Base-by-base conservation (phyloP, 2,888 invertebrate species). In the Cecidostiba fungosa region DNA sequence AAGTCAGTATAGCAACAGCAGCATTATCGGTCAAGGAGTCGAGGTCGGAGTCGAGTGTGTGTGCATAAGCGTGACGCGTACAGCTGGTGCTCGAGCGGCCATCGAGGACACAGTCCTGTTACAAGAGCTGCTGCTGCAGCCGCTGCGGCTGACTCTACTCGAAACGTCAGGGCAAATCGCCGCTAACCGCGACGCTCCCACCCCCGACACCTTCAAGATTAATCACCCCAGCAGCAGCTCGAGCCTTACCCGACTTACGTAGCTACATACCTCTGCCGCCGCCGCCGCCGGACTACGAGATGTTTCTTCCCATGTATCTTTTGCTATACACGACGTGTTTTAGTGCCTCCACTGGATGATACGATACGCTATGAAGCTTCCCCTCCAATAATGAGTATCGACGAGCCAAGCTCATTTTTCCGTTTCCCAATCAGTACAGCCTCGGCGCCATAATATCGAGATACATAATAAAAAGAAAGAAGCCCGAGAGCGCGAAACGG, bases 221-320 rank as follows among this genome's bases (percentile, higher is more conserved):
- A 84, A 84, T 84, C 78, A 36, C 73, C 62, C 79, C 47, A 59
- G 4, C 16, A 50, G 89, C 89, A 89, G 89, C 90, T 59, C 16
- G 2, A 59, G 54, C 8, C 54, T 50, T 19, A 50, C 50, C 50
- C 19, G 19, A 50, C 50, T 50, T 50, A 50, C 50, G 50, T 50
- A 50, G 19, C 19, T 50, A 50, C 50, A 50, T 16, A 47, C 16
- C 50, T 19, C 50, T 19, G 19, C 50, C 50, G 50, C 50, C 1
- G 19, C 50, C 3, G 19, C 50, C 50, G 50, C 50, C 1, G 19
- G 54, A 59, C 54, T 59, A 4, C 2, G 47, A n/a, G 54, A 59
- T 70, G 26, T 26, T 36, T 74, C 90, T 89, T 89, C 90, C 88
- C 89, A 12, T 26, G 66, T 26, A 62, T 62, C 62, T n/a, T 62